Conservation (phyloP, 2,888 invertebrate genomes). For the Drosophila emarginata region DNA sequence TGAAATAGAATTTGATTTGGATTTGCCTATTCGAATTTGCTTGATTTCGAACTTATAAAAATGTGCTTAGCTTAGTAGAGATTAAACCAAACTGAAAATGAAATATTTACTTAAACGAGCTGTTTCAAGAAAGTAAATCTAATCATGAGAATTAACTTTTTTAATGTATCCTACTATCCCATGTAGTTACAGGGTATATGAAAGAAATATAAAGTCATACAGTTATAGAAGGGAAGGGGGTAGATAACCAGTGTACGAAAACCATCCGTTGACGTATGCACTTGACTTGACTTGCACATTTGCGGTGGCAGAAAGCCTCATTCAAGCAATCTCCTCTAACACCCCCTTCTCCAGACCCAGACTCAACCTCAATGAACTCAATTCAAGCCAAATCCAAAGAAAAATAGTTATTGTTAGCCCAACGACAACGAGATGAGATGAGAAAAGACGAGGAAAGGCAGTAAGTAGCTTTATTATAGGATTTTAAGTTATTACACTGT, state of each 20-base stretch:
- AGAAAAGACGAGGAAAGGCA: constrained; percentile 34
- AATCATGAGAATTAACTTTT: too few relatives aligned
- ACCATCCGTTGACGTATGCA: constrained; percentile 67
- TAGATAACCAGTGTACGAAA: constrained; percentile 21
- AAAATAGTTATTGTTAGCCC: constrained; percentile 52
- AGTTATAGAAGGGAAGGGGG: constrained; percentile 28
- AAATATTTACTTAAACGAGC: too few relatives aligned
- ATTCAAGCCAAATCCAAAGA: constrained; percentile 64
- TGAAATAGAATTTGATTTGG: too few relatives aligned
- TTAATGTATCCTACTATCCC: too few relatives aligned
- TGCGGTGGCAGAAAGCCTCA: constrained; percentile 55
- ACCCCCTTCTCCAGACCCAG: background rate
- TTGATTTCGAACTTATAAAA: too few relatives aligned
- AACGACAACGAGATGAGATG: constrained; percentile 29
- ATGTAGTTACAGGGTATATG: background rate
- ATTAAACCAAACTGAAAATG: too few relatives aligned
- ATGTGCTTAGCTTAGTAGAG: too few relatives aligned
- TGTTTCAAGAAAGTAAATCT: too few relatives aligned
- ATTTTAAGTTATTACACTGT: constrained; percentile 70
- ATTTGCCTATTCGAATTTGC: too few relatives aligned
- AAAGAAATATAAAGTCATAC: constrained; percentile 29
- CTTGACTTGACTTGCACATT: constrained; percentile 76
- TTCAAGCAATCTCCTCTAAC: background rate
- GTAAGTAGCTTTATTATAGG: constrained; percentile 76
- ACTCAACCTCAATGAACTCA: constrained; percentile 40